Evolutionary conservation across 2,113 vertebrate genomes (phyloP).

Genomic region (Urocynchramus pylzowi): DNA sequence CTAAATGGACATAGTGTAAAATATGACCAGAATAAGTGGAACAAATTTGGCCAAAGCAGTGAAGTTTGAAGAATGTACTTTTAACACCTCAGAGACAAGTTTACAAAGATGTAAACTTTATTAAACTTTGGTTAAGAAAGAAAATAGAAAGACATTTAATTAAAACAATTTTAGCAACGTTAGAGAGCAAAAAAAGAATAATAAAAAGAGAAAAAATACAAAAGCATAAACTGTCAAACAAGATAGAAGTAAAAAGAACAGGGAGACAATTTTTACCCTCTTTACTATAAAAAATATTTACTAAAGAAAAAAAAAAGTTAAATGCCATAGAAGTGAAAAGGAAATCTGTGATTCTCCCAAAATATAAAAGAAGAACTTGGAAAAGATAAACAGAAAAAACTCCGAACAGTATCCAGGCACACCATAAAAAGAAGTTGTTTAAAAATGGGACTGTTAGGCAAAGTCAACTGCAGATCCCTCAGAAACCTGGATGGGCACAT

Average conservation of each 20-base stretch:
- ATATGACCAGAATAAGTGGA: neutral
- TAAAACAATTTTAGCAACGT: neutral
- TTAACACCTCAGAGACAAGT: neutral
- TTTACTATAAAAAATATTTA: neutral
- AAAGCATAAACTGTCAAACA: neutral
- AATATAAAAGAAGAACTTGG: neutral
- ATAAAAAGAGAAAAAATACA: neutral
- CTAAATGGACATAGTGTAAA: neutral
- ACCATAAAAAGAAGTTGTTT: neutral
- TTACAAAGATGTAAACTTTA: neutral
- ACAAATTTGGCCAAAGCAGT: neutral
- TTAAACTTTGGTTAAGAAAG: neutral
- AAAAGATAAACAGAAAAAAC: neutral
- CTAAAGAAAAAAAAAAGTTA: neutral
- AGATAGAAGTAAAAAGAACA: neutral
- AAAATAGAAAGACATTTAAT: neutral
- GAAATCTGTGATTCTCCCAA: neutral
- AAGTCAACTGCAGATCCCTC: neutral
- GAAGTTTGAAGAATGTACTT: neutral
- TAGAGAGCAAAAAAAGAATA: neutral
- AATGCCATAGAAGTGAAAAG: neutral
- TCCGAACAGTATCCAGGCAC: neutral
- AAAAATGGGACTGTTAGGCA: neutral
- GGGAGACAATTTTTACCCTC: neutral
- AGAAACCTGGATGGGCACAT: neutral